phyloP scores from a whole-genome alignment of 2,888 invertebrate species.

The Blastobasis adustella region DNA sequence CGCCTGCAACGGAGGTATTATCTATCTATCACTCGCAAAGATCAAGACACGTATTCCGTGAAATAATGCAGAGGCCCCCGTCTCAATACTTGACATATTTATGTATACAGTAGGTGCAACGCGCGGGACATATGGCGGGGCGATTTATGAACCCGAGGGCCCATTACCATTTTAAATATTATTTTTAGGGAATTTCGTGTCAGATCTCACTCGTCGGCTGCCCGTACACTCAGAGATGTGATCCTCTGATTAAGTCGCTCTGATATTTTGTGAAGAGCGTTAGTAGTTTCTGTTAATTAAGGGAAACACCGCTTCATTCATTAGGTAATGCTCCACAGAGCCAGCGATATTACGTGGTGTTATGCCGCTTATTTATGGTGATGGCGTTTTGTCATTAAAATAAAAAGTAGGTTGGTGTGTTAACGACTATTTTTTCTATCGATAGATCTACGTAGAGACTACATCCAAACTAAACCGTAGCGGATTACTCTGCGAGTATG shows the following conservation, averaged over 20 bases:
- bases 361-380: conserved; percentile 3
- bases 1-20: too few relatives aligned
- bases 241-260: conserved; percentile 69
- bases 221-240: conserved; percentile 71
- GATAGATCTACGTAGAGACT: too few relatives aligned
- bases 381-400: conserved; percentile 1
- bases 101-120: conserved; percentile 71
- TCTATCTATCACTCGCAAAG: too few relatives aligned
- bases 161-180: conserved; percentile 76
- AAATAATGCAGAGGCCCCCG: conserved; percentile 50
- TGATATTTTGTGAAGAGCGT: conserved; percentile 53
- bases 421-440: too few relatives aligned
- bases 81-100: conserved; percentile 73
- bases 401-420: too few relatives aligned
- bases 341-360: background rate
- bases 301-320: conserved; percentile 32
- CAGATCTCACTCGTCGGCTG: conserved; percentile 71
- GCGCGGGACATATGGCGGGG: conserved; percentile 68
- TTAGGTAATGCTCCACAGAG: conserved; percentile 16
- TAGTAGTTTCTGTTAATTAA: conserved; percentile 66
- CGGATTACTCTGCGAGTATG: too few relatives aligned
- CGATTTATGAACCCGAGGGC: conserved; percentile 70
- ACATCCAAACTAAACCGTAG: too few relatives aligned
- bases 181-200: conserved; percentile 75
- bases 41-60: conserved; percentile 41